Base-by-base conservation (phyloP, 1,140 invertebrate species). In the Druon quercuslanigerum region DNA sequence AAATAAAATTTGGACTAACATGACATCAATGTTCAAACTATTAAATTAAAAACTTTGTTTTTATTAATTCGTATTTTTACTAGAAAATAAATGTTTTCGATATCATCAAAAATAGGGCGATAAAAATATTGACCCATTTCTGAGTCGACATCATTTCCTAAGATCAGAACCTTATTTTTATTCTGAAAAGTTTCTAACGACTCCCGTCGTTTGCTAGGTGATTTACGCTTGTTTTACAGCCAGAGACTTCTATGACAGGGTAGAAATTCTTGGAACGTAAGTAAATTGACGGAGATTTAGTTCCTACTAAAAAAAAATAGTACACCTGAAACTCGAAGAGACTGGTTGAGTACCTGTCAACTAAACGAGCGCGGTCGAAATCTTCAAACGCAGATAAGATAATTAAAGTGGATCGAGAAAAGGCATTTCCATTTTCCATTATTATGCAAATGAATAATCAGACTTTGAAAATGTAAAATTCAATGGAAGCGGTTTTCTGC, bases 251-350 rank as follows among this genome's bases (percentile, higher is more conserved):
- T 60, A 33, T 14, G 13, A 25, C 57, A 60, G 33, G 57, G 25
- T 12, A 60, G 33, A 13, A 14, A 60, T 60, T 60, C 57, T 33
- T 60, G 57, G 57, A 60, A 60, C n/a, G 51, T 52, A 52, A 52
- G 51, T 52, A 16, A 13, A 12, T 60, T 20, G 7, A 25, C 13
- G 57, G 33, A 60, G 57, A 60, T 60, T 60, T 60, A 60, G 57
- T 60, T 60, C 57, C 33, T 33, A 60, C 33, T 25, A 60, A 60
- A 60, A 60, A 60, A 60, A 25, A 60, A 33, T 25, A 60, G 57
- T 60, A 60, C 57, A 60, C 57, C 57, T 60, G 33, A 60, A 60
- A 33, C 19, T 60, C 20, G 13, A 60, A 60, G 57, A 60, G 57
- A 60, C 57, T 60, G 25, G 57, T 60, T 60, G 20, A 25, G 20